Conservation (phyloP, 2,113 vertebrate species). For the Lycocorax pyrrhopterus region DNA sequence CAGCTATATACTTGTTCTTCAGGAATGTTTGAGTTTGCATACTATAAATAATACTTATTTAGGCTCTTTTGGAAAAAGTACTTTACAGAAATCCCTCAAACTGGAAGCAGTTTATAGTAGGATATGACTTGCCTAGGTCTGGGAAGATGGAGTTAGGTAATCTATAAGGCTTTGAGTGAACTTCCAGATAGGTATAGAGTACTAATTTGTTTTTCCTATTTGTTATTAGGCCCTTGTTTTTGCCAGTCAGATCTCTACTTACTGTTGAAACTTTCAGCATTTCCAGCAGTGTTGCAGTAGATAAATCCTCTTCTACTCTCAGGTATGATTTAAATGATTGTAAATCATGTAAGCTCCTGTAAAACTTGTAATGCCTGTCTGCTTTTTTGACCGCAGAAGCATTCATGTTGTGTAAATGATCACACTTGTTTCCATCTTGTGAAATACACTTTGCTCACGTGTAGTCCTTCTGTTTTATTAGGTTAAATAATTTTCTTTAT, state of each 20-base stretch:
- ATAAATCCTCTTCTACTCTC: slow-evolving; percentile 91
- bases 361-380: neutral
- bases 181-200: neutral
- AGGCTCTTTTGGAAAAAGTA: neutral
- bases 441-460: neutral
- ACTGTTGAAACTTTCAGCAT: slow-evolving; percentile 96
- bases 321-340: slow-evolving; percentile 72
- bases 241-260: slow-evolving; percentile 88
- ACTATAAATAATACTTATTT: neutral
- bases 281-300: slow-evolving; percentile 90
- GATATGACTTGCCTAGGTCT: neutral
- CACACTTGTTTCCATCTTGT: neutral
- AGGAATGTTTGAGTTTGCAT: neutral
- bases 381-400: neutral
- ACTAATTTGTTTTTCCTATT: neutral
- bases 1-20: neutral
- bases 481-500: neutral
- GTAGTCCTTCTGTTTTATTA: neutral
- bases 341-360: neutral
- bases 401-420: neutral
- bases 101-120: neutral
- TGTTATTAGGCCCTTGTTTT: slow-evolving; percentile 83
- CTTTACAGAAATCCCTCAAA: neutral
- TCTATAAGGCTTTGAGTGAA: neutral
- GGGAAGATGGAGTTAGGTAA: neutral